Percentiles rank a stretch among this genome's conserved stretches.
These are phyloP conservation scores for Epicauta chinensis DNA, from an alignment of 1,140 invertebrate genomes.

Conservation along the genomic window DNA sequence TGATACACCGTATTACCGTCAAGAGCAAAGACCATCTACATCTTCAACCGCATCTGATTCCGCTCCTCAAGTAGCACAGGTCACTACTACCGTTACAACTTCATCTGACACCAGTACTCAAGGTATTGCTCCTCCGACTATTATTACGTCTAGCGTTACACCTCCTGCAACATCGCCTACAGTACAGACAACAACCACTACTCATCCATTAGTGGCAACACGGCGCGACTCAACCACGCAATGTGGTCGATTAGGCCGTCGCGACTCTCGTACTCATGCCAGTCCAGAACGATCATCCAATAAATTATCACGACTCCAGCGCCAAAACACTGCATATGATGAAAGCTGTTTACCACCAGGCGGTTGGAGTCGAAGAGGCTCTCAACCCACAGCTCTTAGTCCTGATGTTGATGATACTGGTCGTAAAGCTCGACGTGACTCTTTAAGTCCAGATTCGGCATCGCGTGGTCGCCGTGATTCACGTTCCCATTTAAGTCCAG, in stretches of 20 bases:
- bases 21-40: constrained; percentile 68
- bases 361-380: constrained; percentile 56
- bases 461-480: constrained; percentile 65
- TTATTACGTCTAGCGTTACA: constrained; percentile 73
- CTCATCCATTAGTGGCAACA: constrained; percentile 56
- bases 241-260: constrained; percentile 55
- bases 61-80: constrained; percentile 36
- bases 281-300: constrained; percentile 59
- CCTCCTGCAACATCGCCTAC: constrained; percentile 63
- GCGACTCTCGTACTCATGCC: constrained; percentile 55
- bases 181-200: constrained; percentile 49
- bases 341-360: constrained; percentile 68
- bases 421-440: constrained; percentile 71
- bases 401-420: constrained; percentile 61
- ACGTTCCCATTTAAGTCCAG: constrained; percentile 70
- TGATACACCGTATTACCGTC: constrained; percentile 42
- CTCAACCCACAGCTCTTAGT: constrained; percentile 71
- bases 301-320: constrained; percentile 65
- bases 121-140: constrained; percentile 67
- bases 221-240: constrained; percentile 79
- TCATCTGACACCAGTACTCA: constrained; percentile 52
- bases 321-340: constrained; percentile 84
- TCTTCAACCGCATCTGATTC: constrained; percentile 69
- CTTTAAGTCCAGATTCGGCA: constrained; percentile 81
- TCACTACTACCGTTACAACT: constrained; percentile 20